phyloP scores from a whole-genome alignment of 2,113 vertebrate genomes.

The Eclectus roratus region DNA sequence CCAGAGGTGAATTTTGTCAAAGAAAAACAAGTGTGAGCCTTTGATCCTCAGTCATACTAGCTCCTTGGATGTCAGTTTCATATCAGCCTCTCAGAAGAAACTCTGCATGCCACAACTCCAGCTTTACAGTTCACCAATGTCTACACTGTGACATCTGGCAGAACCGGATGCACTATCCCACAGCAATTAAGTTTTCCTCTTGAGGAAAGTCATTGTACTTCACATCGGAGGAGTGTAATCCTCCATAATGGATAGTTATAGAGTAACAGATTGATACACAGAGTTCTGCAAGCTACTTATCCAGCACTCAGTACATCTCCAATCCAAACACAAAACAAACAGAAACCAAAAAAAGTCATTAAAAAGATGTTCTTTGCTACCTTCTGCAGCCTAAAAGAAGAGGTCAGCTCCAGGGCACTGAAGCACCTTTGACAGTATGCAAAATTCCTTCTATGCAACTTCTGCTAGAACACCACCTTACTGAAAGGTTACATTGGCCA shows the following conservation, averaged over 20 bases:
- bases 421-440: neutral
- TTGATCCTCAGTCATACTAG: neutral
- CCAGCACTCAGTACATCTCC: neutral
- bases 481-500: neutral
- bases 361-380: neutral
- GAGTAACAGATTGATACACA: neutral
- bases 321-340: neutral
- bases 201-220: neutral
- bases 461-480: neutral
- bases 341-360: neutral
- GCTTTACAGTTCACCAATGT: neutral
- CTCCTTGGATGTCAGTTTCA: neutral
- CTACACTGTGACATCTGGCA: neutral
- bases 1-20: neutral
- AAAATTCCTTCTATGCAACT: neutral
- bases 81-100: neutral
- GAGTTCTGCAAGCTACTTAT: neutral
- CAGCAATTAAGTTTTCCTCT: neutral
- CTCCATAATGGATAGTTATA: neutral
- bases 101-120: neutral
- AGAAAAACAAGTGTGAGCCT: neutral
- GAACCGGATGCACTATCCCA: neutral
- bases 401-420: neutral
- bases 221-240: neutral
- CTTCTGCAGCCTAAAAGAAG: neutral